phyloP scores from a whole-genome alignment of 1,140 invertebrate genomes.

The Archegozetes longisetosus region DNA sequence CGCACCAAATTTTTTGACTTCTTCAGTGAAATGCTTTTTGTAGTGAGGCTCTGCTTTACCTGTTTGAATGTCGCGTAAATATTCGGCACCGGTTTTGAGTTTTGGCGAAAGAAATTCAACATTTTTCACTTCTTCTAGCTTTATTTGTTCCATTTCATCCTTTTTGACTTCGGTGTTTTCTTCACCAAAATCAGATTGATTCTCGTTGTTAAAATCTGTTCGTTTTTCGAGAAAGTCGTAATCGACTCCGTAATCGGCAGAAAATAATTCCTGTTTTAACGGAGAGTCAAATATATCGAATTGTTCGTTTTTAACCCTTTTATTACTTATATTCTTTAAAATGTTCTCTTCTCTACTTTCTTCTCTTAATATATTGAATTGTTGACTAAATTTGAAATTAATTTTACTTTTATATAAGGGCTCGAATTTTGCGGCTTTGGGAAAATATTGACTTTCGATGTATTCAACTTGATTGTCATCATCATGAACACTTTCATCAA shows the following conservation, averaged over 20 bases:
- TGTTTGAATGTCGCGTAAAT: not conserved
- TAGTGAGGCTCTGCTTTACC: not conserved
- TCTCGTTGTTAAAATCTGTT: not conserved
- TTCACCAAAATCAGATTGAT: not conserved
- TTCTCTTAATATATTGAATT: not conserved
- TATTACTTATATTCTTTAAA: too few relatives aligned
- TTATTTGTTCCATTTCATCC: not conserved
- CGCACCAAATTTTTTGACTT: not conserved
- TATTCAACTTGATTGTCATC: not conserved
- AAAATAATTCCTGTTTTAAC: not conserved
- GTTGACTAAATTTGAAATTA: not conserved
- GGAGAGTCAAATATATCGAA: not conserved
- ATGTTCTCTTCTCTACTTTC: not conserved
- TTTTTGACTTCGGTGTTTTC: not conserved
- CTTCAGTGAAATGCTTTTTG: not conserved
- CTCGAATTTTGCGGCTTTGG: not conserved
- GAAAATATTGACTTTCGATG: not conserved
- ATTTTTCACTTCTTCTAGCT: not conserved
- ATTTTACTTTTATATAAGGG: not conserved
- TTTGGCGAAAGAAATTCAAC: not conserved
- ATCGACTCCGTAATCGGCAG: not conserved
- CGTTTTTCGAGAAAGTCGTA: too few relatives aligned
- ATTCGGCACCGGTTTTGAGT: slow-evolving; percentile 8
- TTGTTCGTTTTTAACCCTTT: not conserved
- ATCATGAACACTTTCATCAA: too few relatives aligned